These are phyloP conservation scores for Agrochola circellaris DNA, from an alignment of 2,888 invertebrate genomes.

Conservation along the genomic window DNA sequence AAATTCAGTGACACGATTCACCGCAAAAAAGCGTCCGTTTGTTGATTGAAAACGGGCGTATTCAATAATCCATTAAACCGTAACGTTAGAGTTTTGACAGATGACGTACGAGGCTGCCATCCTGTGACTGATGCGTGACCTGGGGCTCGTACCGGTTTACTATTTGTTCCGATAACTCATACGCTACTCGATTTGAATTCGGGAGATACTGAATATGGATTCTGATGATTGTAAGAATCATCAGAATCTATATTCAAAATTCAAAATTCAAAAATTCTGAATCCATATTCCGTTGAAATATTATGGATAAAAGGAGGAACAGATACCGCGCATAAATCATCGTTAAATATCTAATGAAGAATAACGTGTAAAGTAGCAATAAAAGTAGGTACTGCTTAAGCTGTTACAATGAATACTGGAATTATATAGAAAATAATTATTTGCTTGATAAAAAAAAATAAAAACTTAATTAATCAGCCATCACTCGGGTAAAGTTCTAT, in stretches of 20 bases:
- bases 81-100: conserved; percentile 82
- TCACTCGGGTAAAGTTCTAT: too few species aligned
- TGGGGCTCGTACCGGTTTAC: conserved; percentile 55
- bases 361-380: neutral
- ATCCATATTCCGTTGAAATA: neutral
- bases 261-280: too few species aligned
- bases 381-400: neutral
- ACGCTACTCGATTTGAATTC: conserved; percentile 34
- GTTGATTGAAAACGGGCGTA: conserved; percentile 82
- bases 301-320: neutral
- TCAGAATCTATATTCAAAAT: too few species aligned
- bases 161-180: conserved; percentile 50
- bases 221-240: too few species aligned
- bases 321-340: neutral
- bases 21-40: conserved; percentile 76
- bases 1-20: conserved; percentile 72
- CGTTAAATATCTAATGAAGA: conserved; percentile 1
- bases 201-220: conserved; percentile 8
- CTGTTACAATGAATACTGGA: neutral
- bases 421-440: neutral
- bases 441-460: neutral
- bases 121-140: conserved; percentile 77
- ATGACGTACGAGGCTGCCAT: conserved; percentile 76
- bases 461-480: neutral
- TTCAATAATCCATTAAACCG: conserved; percentile 85